A percentile compares a stretch with the other conserved stretches of the same genome.
phyloP scores from a whole-genome alignment of 1,140 invertebrate genomes.

The Scaptodrosophila lebanonensis region DNA sequence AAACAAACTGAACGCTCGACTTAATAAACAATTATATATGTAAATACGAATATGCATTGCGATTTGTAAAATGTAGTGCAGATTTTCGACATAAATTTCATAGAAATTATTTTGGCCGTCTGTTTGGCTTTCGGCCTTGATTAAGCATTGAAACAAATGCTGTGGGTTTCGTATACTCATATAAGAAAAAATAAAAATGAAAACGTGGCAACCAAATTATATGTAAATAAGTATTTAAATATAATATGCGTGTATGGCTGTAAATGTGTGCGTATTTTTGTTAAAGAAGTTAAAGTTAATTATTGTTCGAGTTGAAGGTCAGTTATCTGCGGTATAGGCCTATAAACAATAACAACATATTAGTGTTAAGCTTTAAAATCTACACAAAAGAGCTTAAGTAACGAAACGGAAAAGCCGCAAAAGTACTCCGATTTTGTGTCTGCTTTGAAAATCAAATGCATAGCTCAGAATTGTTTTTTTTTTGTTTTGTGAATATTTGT shows the following conservation, averaged over 20 bases:
- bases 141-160: slow-evolving; percentile 15
- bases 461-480: too few species aligned
- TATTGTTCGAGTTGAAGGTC: slow-evolving; percentile 21
- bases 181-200: too few species aligned
- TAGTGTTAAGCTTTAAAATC: background rate
- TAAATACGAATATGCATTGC: background rate
- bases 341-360: slow-evolving; percentile 7
- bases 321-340: slow-evolving; percentile 1
- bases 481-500: too few species aligned
- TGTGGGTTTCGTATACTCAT: too few species aligned
- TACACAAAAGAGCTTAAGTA: slow-evolving; percentile 16
- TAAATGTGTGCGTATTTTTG: slow-evolving; percentile 21
- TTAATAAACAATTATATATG: slow-evolving; percentile 19
- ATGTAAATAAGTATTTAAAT: background rate
- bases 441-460: too few species aligned
- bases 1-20: background rate
- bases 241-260: slow-evolving; percentile 10
- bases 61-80: slow-evolving; percentile 1
- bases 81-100: slow-evolving; percentile 7
- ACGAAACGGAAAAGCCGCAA: too few species aligned
- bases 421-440: too few species aligned
- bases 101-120: slow-evolving; percentile 11
- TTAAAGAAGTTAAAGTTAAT: slow-evolving; percentile 26
- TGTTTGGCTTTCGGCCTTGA: slow-evolving; percentile 17
- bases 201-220: slow-evolving; percentile 9